phyloP scores from a whole-genome alignment of 2,888 invertebrate species.

The Lydus trimaculatus region DNA sequence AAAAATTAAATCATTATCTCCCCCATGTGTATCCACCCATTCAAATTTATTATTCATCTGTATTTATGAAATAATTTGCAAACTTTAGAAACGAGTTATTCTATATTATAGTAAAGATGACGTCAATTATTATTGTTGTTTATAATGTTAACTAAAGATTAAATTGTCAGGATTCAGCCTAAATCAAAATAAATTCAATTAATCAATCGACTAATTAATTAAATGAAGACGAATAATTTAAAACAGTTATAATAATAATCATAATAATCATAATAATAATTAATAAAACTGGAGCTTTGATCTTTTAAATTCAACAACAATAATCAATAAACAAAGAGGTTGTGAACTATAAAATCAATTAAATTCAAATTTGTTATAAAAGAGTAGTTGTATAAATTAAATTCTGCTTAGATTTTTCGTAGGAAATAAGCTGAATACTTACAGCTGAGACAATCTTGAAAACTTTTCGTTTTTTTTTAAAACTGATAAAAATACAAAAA shows the following conservation, averaged over 20 bases:
- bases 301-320: constrained; percentile 36
- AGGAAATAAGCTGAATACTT: constrained; percentile 45
- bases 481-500: neutral
- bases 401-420: constrained; percentile 45
- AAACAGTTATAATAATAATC: neutral
- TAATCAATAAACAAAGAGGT: constrained; percentile 52
- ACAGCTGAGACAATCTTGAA: constrained; percentile 43
- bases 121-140: constrained; percentile 44
- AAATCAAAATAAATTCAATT: constrained; percentile 10
- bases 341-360: constrained; percentile 53
- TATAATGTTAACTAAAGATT: neutral
- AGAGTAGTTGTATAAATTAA: constrained; percentile 47
- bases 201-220: constrained; percentile 10
- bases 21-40: neutral
- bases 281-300: constrained; percentile 40
- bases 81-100: constrained; percentile 6
- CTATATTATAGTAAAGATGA: constrained; percentile 37
- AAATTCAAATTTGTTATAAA: constrained; percentile 33
- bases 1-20: neutral
- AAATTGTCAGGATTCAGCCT: constrained; percentile 19
- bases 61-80: constrained; percentile 1
- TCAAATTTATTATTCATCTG: neutral
- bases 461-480: neutral
- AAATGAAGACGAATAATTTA: constrained; percentile 20
- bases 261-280: no score